Percentiles rank a stretch among this genome's conserved stretches.
phyloP scores from a whole-genome alignment of 2,113 vertebrate genomes.

The Gallinago jamesoni region DNA sequence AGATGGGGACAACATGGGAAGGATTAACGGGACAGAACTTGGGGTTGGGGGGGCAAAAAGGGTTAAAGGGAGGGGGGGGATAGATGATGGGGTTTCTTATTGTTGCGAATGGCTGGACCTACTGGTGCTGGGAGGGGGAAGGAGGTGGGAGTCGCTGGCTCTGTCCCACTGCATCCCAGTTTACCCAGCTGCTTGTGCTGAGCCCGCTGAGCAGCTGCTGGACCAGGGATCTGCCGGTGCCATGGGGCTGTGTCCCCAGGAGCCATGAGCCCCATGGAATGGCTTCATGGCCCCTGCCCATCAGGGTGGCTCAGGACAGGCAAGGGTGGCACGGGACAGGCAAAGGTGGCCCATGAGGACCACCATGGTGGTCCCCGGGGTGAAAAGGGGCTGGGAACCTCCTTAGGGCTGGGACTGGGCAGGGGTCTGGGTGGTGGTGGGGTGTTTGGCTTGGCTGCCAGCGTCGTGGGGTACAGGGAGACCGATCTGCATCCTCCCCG shows the following conservation, averaged over 20 bases:
- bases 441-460: not conserved
- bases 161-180: not conserved
- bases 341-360: no score
- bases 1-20: not conserved
- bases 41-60: not conserved
- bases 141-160: not conserved
- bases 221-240: not conserved
- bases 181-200: not conserved
- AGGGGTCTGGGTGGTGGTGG: not conserved
- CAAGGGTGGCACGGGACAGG: accelerated
- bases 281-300: not conserved
- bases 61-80: not conserved
- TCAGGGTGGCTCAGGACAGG: not conserved
- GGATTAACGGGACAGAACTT: not conserved
- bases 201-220: not conserved
- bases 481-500: accelerated
- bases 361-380: not conserved
- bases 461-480: not conserved
- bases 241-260: not conserved
- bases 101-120: not conserved
- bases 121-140: not conserved
- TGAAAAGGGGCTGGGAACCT: not conserved
- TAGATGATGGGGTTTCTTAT: not conserved
- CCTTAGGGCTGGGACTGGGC: not conserved
- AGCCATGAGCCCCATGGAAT: not conserved